Conservation (phyloP, 1,140 invertebrate species). For the Steinernema feltiae region DNA sequence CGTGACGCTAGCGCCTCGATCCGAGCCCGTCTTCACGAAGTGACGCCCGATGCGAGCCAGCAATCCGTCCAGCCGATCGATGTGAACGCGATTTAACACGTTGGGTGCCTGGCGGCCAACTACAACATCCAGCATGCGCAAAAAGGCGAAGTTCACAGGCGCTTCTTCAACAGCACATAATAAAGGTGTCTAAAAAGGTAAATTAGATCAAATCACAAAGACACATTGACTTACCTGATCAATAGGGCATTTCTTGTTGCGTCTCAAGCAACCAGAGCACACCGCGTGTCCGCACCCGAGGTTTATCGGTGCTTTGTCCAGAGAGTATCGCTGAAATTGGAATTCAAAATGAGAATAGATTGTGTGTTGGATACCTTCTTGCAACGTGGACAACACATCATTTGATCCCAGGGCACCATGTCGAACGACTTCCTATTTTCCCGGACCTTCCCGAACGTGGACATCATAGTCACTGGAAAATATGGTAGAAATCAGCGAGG, state of each 20-base stretch:
- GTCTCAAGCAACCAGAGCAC: neutral
- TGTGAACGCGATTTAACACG: neutral
- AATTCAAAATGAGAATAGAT: neutral
- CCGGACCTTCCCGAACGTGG: neutral
- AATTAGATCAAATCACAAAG: neutral
- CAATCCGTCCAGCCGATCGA: neutral
- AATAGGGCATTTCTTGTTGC: neutral
- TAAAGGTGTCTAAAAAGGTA: neutral
- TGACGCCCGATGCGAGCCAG: neutral
- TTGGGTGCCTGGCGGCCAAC: neutral
- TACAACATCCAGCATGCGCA: neutral
- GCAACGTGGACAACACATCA: neutral
- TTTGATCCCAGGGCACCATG: neutral
- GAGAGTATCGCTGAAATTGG: neutral
- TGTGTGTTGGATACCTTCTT: neutral
- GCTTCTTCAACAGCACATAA: neutral
- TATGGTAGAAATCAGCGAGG: too few species aligned
- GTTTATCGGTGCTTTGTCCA: neutral
- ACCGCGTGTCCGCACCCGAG: neutral
- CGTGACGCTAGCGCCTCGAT: neutral
- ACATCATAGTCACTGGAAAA: neutral
- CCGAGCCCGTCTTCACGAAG: neutral
- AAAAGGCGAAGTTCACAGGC: neutral
- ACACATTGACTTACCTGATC: neutral
- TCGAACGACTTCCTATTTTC: neutral